Evolutionary conservation across 2,888 invertebrate genomes (phyloP).

Genomic region (Epinotia bilunana): DNA sequence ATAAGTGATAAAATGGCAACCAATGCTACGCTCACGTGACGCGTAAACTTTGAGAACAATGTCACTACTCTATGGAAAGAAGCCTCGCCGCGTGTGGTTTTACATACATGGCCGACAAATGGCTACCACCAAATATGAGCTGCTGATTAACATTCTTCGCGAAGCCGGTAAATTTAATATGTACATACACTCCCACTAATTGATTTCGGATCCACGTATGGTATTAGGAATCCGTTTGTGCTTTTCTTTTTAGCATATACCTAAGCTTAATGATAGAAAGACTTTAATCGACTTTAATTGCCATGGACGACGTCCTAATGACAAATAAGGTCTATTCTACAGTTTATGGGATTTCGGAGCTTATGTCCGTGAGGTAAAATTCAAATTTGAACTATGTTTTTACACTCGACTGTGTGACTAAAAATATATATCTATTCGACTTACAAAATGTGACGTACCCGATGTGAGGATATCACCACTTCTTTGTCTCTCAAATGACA

Average conservation of each 20-base stretch:
- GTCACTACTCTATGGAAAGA: not conserved
- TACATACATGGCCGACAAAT: conserved; percentile 31
- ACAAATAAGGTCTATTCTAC: not conserved
- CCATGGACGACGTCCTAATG: not conserved
- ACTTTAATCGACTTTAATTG: conserved; percentile 13
- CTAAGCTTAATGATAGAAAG: conserved; percentile 21
- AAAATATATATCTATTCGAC: not conserved
- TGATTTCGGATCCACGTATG: conserved; percentile 26
- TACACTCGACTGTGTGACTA: no score
- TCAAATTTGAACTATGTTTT: not conserved
- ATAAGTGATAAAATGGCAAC: no score
- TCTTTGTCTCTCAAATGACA: not conserved
- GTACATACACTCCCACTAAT: conserved; percentile 30
- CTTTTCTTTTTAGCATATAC: conserved; percentile 21
- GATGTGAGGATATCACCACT: not conserved
- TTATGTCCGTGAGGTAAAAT: not conserved
- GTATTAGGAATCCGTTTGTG: conserved; percentile 20
- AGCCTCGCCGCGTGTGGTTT: conserved; percentile 16
- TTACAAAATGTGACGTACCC: not conserved
- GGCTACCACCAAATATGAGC: conserved; percentile 32
- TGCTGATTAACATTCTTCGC: conserved; percentile 29
- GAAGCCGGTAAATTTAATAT: conserved; percentile 23
- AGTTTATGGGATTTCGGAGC: not conserved
- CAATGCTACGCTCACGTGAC: no score
- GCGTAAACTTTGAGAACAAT: not conserved